Evolutionary conservation across 2,888 invertebrate genomes (phyloP).

Genomic region (Toxonevra muliebris): DNA sequence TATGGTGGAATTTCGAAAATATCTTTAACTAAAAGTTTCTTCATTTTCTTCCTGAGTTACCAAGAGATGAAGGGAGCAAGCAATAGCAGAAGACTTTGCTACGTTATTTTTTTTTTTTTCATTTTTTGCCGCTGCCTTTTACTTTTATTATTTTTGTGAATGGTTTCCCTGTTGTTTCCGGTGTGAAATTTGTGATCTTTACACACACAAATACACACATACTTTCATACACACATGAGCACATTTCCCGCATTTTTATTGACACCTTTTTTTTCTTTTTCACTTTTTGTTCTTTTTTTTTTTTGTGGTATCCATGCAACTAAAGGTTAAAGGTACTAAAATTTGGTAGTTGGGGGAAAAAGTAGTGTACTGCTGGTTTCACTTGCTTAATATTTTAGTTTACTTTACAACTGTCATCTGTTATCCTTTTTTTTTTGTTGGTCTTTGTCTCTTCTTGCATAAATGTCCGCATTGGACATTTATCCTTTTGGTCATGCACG

Average conservation of each 20-base stretch:
- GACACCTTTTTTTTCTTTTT: slow-evolving; percentile 31
- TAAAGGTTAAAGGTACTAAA: slow-evolving; percentile 33
- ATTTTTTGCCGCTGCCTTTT: slow-evolving; percentile 16
- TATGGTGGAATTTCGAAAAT: slow-evolving; percentile 70
- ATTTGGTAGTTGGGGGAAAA: slow-evolving; percentile 33
- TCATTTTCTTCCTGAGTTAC: no score
- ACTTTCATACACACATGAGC: slow-evolving; percentile 3
- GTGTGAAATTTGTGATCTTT: slow-evolving; percentile 11
- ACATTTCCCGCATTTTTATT: slow-evolving; percentile 24
- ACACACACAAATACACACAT: not conserved
- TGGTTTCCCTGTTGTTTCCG: slow-evolving; percentile 24
- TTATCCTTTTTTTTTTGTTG: no score
- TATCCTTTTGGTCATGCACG: no score
- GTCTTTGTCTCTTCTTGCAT: no score
- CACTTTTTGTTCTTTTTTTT: slow-evolving; percentile 21
- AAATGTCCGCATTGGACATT: no score
- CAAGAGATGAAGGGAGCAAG: no score
- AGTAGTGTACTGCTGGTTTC: slow-evolving; percentile 11
- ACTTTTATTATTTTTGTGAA: slow-evolving; percentile 21
- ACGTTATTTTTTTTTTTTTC: slow-evolving; percentile 6
- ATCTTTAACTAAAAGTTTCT: not conserved
- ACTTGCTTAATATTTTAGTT: not conserved
- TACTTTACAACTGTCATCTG: no score
- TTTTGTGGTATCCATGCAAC: slow-evolving; percentile 31
- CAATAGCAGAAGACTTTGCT: no score